phyloP scores from a whole-genome alignment of 1,140 invertebrate genomes.

The Hypsibius dujardini region DNA sequence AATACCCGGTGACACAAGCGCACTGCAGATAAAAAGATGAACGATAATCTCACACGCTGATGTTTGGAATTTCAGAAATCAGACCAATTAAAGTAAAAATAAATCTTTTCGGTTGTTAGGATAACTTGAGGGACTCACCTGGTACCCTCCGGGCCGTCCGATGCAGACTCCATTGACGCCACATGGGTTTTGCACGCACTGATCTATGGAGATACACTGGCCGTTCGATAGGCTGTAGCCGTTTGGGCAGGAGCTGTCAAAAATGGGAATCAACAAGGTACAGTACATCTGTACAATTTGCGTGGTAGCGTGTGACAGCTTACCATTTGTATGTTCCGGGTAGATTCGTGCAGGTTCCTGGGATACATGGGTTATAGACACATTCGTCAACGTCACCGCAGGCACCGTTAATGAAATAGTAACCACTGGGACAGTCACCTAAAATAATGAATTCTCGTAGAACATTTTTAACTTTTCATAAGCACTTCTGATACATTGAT shows the following conservation, averaged over 20 bases:
- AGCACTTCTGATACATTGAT: too few relatives aligned
- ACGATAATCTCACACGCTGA: too few relatives aligned
- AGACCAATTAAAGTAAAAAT: too few relatives aligned
- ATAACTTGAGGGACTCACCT: too few relatives aligned
- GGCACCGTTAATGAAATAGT: slow-evolving; percentile 29
- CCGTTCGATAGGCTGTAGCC: slow-evolving; percentile 35
- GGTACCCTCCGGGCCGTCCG: background rate
- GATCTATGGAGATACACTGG: slow-evolving; percentile 62
- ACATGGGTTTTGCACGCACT: slow-evolving; percentile 56
- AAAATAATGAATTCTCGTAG: too few relatives aligned
- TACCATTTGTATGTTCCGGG: slow-evolving; percentile 29
- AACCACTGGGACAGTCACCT: slow-evolving; percentile 48
- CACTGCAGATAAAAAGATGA: background rate
- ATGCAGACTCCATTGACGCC: slow-evolving; percentile 39
- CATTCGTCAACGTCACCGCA: slow-evolving; percentile 35
- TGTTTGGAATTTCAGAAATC: too few relatives aligned
- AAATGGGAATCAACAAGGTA: too few relatives aligned
- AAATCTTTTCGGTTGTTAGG: too few relatives aligned
- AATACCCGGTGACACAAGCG: slow-evolving; percentile 5
- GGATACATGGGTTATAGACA: slow-evolving; percentile 35
- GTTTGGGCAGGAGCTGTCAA: slow-evolving; percentile 29
- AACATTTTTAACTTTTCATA: too few relatives aligned
- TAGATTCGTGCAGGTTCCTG: slow-evolving; percentile 48
- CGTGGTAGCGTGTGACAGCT: too few relatives aligned
- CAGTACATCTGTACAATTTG: too few relatives aligned